Evolutionary conservation across 2,797 vertebrate species (phyloP).

Genomic region (Gadopsis marmoratus): DNA sequence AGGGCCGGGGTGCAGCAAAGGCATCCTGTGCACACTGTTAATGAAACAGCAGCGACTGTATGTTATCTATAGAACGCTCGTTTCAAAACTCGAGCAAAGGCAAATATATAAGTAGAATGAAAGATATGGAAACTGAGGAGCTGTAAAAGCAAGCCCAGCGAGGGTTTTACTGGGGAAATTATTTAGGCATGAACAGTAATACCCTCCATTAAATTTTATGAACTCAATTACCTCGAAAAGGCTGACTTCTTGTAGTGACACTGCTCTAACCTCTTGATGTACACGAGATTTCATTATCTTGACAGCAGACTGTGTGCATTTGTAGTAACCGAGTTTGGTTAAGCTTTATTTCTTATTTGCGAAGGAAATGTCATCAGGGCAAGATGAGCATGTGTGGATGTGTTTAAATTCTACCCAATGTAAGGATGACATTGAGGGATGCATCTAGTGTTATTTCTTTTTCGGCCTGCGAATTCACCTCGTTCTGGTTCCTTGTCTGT

Average conservation of each 20-base stretch:
- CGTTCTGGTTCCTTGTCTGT: neutral
- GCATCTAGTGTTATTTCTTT: slow-evolving; percentile 27
- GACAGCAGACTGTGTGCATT: slow-evolving; percentile 42
- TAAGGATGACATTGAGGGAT: slow-evolving; percentile 22
- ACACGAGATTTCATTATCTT: slow-evolving; percentile 66
- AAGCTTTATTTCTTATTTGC: slow-evolving; percentile 26
- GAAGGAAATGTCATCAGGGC: slow-evolving; percentile 32
- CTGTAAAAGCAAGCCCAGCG: slow-evolving; percentile 54
- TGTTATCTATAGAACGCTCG: slow-evolving; percentile 26
- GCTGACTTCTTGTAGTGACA: slow-evolving; percentile 73
- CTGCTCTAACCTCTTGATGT: slow-evolving; percentile 70
- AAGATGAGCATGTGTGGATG: slow-evolving; percentile 27
- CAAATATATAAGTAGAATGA: slow-evolving; percentile 53
- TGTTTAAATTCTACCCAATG: slow-evolving; percentile 42
- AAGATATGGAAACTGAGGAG: slow-evolving; percentile 38
- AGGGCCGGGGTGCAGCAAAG: slow-evolving; percentile 2
- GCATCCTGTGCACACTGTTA: slow-evolving; percentile 23
- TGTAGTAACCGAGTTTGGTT: slow-evolving; percentile 37
- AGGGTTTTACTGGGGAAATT: slow-evolving; percentile 70
- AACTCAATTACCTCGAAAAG: slow-evolving; percentile 75
- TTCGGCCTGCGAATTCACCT: slow-evolving; percentile 8
- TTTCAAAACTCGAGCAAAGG: slow-evolving; percentile 43
- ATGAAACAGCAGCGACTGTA: slow-evolving; percentile 22
- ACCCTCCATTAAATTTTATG: slow-evolving; percentile 78
- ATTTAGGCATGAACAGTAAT: slow-evolving; percentile 79